Base-by-base conservation (phyloP, 2,888 invertebrate species). In the Lepidonotus clava region DNA sequence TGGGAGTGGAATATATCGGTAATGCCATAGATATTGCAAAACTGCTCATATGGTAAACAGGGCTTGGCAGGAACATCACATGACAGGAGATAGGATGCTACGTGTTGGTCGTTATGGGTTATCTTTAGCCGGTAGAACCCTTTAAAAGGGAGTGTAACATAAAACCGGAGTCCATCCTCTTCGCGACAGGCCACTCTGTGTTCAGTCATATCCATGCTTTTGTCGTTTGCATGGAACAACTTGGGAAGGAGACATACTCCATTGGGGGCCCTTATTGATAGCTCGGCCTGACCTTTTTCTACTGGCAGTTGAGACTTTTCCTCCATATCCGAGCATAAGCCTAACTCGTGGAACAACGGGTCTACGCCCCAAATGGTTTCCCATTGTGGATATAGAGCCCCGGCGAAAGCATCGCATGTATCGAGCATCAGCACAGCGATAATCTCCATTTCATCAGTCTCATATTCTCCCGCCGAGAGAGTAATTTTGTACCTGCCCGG, bases 391-490 rank as follows among this genome's bases (percentile, higher is more conserved):
- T 41, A 80, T 2, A 80, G 51, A 24, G 4, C 80, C 24, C 80
- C 80, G 1, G 8, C 14, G 28, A 46, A 80, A 14, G 80, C 46
- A 41, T 32, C 80, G 1, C 18, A 32, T 24, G 46, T 24, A 28
- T 80, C 80, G 1, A 80, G 32, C 80, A 80, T 80, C 18, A 80
- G 46, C n/a, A 80, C 80, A 80, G 46, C 40, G 1, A 80, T 24
- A 5, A 46, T 51, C 28, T 80, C 80, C 66, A 6, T 6, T 24
- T 32, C 14, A 8, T 46, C 80, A 2, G 80, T 46, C 5, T 80
- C 46, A 18, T 80, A 41, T 28, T 46, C 80, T 11, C 34, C 34
- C 0, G 46, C 41, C 11, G 41, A 32, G 28, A 80, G 51, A 32
- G 80, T 80, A n/a, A 80, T 41, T 32, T 28, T 80, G 80, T 46